Percentiles rank a stretch among this genome's conserved stretches.
These are phyloP conservation scores for Lucilia sericata DNA, from an alignment of 1,140 invertebrate genomes.

Conservation along the genomic window DNA sequence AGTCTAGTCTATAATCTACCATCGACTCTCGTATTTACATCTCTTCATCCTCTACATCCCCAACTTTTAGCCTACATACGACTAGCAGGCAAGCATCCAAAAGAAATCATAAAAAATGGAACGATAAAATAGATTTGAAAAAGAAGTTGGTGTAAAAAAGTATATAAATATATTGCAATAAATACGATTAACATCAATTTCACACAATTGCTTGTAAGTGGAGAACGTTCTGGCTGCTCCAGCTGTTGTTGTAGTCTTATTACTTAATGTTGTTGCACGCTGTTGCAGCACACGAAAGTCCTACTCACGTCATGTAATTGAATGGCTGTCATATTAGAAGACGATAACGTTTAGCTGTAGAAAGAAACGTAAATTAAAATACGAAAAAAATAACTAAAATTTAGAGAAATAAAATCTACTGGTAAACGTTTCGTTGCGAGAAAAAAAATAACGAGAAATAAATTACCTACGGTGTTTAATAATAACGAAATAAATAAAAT, in stretches of 20 bases:
- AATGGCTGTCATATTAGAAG: constrained; percentile 42
- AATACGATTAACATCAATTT: constrained; percentile 44
- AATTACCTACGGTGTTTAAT: neutral
- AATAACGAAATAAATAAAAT: neutral
- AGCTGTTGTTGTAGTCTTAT: neutral
- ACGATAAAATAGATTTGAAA: neutral
- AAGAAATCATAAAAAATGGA: neutral
- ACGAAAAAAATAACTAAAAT: neutral
- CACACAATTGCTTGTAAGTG: constrained; percentile 29
- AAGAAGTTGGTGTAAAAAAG: neutral
- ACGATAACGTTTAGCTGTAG: constrained; percentile 12
- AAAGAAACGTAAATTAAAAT: neutral
- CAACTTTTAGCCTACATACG: neutral
- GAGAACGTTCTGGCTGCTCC: neutral
- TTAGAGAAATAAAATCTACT: neutral
- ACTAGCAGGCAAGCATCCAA: neutral
- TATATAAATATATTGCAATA: constrained; percentile 21
- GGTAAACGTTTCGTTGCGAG: neutral
- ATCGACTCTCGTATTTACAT: neutral
- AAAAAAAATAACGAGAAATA: neutral
- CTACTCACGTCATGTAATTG: constrained; percentile 27
- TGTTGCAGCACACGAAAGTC: constrained; percentile 22
- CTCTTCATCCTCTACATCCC: neutral
- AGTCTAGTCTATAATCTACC: no score
- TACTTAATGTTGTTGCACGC: neutral